Evolutionary conservation across 2,888 invertebrate genomes (phyloP).

Genomic region (Boloria selene): DNA sequence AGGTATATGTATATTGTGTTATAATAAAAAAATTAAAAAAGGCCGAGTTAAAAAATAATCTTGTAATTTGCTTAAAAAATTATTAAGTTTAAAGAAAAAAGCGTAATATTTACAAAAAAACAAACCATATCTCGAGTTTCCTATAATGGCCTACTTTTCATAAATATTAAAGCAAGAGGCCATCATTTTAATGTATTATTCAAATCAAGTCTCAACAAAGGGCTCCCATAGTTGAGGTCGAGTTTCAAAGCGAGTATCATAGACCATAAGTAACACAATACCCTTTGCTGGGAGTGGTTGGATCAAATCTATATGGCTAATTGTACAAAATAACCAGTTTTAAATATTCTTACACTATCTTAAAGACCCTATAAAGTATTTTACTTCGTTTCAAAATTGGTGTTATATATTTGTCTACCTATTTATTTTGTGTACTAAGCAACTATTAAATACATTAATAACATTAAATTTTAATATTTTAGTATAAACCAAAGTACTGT

Average conservation of each 20-base stretch:
- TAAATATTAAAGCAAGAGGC: slow-evolving; percentile 60
- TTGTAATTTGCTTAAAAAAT: slow-evolving; percentile 5
- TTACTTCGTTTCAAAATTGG: not conserved
- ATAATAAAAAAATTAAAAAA: too few relatives aligned
- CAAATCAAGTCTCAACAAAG: slow-evolving; percentile 75
- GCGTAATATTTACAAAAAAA: slow-evolving; percentile 22
- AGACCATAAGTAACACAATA: slow-evolving; percentile 71
- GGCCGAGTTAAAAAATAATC: not conserved
- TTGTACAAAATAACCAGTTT: slow-evolving; percentile 40
- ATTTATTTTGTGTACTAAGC: too few relatives aligned
- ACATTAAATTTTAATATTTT: too few relatives aligned
- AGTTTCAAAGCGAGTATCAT: slow-evolving; percentile 66
- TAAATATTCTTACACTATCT: slow-evolving; percentile 5
- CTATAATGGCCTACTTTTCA: slow-evolving; percentile 39
- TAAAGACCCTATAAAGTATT: not conserved
- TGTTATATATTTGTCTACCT: not conserved
- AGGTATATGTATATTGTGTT: too few relatives aligned
- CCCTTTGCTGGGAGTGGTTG: slow-evolving; percentile 52
- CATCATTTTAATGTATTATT: slow-evolving; percentile 75
- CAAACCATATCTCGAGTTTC: slow-evolving; percentile 38
- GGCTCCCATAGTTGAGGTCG: slow-evolving; percentile 69
- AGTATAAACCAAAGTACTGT: too few relatives aligned
- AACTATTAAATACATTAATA: too few relatives aligned
- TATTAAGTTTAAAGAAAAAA: slow-evolving; percentile 15
- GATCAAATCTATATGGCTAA: slow-evolving; percentile 41